Evolutionary conservation across 2,113 vertebrate genomes (phyloP).

Genomic region (Suricata suricatta): DNA sequence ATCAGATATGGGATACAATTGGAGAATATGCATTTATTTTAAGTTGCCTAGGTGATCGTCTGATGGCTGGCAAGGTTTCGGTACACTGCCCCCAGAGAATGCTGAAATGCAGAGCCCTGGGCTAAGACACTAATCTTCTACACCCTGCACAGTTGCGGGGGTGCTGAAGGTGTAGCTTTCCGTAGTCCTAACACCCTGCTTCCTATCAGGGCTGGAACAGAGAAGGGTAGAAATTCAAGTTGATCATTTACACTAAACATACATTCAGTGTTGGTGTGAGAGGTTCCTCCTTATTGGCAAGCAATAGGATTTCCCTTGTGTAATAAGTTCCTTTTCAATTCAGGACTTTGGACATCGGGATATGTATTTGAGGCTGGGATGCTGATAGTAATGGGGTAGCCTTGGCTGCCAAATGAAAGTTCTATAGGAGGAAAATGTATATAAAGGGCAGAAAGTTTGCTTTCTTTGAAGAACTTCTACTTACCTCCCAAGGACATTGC

Average conservation of each 20-base stretch:
- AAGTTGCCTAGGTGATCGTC: neutral
- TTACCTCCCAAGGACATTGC: neutral
- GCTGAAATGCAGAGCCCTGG: neutral
- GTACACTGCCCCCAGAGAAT: neutral
- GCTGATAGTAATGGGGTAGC: neutral
- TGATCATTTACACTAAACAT: slow-evolving; percentile 27
- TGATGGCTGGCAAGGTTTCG: neutral
- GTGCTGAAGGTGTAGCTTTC: neutral
- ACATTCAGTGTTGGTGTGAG: neutral
- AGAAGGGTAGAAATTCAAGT: neutral
- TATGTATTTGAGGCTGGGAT: neutral
- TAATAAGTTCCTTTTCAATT: neutral
- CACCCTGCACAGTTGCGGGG: neutral
- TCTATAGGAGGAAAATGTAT: neutral
- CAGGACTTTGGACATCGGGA: neutral
- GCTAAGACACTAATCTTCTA: neutral
- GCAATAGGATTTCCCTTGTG: neutral
- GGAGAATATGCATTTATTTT: neutral
- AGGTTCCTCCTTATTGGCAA: neutral
- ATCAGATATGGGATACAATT: neutral
- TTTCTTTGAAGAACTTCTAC: neutral
- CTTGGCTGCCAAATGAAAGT: neutral
- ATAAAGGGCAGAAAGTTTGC: neutral
- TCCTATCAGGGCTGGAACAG: neutral
- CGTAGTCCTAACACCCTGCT: neutral